These are phyloP conservation scores for Heteromurus nitidus DNA, from an alignment of 2,888 invertebrate species.

Conservation along the genomic window DNA sequence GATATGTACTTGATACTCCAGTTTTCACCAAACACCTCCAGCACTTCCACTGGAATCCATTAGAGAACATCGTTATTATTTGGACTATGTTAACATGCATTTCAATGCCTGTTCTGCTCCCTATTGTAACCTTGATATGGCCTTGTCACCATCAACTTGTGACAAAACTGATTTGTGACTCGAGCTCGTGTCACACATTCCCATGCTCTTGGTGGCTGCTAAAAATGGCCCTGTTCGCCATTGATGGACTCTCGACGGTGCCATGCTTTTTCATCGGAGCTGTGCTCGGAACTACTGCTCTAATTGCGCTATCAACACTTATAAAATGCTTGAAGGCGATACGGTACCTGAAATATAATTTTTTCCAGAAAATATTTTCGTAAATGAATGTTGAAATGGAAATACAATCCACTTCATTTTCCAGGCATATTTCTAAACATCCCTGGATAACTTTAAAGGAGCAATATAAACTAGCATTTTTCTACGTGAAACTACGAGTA, in stretches of 20 bases:
- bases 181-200: background rate
- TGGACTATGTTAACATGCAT: background rate
- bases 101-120: background rate
- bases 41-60: conserved; percentile 28
- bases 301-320: conserved; percentile 9
- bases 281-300: background rate
- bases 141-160: conserved; percentile 28
- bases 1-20: background rate
- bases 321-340: conserved; percentile 24
- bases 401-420: background rate
- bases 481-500: conserved; percentile 21
- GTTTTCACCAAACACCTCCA: conserved; percentile 10
- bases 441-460: background rate
- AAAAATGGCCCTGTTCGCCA: background rate
- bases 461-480: background rate
- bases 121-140: conserved; percentile 20
- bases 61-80: conserved; percentile 18
- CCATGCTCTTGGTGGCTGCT: conserved; percentile 8
- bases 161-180: background rate
- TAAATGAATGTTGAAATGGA: too few species aligned
- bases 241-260: background rate
- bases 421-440: background rate
- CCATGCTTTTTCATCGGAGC: background rate
- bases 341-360: conserved; percentile 3
- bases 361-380: background rate